Evolutionary conservation across 2,113 vertebrate species (phyloP), one percentile per base, ranked within the genome.

Genomic region (Thamnaconus septentrionalis): DNA sequence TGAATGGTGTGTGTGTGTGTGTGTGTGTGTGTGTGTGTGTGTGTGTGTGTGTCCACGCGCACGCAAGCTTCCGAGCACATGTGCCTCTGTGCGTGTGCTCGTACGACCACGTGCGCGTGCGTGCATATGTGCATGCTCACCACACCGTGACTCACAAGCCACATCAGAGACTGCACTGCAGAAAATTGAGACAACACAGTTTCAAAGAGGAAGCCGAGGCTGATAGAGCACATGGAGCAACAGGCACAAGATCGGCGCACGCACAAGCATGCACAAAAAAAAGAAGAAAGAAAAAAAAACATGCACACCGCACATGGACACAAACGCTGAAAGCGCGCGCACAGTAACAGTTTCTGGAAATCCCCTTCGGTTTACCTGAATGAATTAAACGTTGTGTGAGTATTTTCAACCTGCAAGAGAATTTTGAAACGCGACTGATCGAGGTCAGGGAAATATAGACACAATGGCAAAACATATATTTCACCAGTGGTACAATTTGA

Each of bases 151-250:
- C 75, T 87, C 82, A 86, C 47, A 80, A 80, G 79, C 89, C 90
- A 89, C 90, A 89, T 87, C 87, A 89, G 75, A 90, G 71, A 74
- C 74, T 58, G 40, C 70, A 78, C 71, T 78, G 82, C 70, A 74
- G 78, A 84, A 88, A 83, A 85, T 67, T 78, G 78, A 89, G 87
- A 89, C 80, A 85, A 85, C 83, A 76, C 78, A 80, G 85, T 90
- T 90, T 91, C 87, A 85, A 62, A 91, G 78, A 89, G 90, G 86
- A 91, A 90, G 79, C 80, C 76, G 80, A 78, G 73, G 70, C 59
- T 81, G 84, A 88, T 80, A 86, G 75, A 77, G 67, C 82, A 82
- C 60, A 87, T 62, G 80, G 69, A 87, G 83, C 77, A 83, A 80
- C 73, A 79, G 49, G 69, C 63, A 79, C 57, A 59, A 62, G 70